Base-by-base conservation (phyloP, 2,113 vertebrate species). In the Albula glossodonta region DNA sequence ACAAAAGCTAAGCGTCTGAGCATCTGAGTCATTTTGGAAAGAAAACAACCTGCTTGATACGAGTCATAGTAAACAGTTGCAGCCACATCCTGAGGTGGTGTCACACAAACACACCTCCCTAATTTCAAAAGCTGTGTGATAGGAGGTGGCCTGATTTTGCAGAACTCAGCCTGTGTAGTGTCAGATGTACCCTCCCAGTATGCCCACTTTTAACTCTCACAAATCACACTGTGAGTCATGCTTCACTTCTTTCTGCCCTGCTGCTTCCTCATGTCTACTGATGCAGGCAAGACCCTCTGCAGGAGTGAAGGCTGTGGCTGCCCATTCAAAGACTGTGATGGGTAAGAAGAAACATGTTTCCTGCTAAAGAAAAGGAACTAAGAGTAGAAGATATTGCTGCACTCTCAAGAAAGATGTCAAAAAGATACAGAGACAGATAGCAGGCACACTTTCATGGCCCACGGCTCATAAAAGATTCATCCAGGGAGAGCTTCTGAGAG, bases 401-500 rank as follows among this genome's bases (percentile, higher is more conserved):
- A 3, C 19, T 81, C 80, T 56, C 9, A 83, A 57, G 57, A 22
- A 84, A 15, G 79, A 50, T 25, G 52, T 2, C 51, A 81, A 70
- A 89, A 51, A 88, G 83, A 53, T 50, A 79, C 15, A 60, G 86
- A 85, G 86, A 51, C 22, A 51, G 79, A 83, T 6, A 56, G 53
- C 77, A n/a, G 25, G 5, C 22, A 83, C 70, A 84, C 83, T 82
- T 25, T 82, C 83, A 86, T 84, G 84, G 80, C 89, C 51, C 50
- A 60, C 80, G 85, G 87, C 89, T 91, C 88, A 87, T 93, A 84
- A 94, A 93, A 92, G 70, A 91, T 93, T 93, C 53, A 92, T 80
- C 77, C 57, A 85, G 85, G 87, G 3, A 63, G 82, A 83, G 80
- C 74, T 82, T 51, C 80, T 50, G 86, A 89, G 86, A 86, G 83